phyloP scores from a whole-genome alignment of 2,888 invertebrate species.

The Eurois occulta region DNA sequence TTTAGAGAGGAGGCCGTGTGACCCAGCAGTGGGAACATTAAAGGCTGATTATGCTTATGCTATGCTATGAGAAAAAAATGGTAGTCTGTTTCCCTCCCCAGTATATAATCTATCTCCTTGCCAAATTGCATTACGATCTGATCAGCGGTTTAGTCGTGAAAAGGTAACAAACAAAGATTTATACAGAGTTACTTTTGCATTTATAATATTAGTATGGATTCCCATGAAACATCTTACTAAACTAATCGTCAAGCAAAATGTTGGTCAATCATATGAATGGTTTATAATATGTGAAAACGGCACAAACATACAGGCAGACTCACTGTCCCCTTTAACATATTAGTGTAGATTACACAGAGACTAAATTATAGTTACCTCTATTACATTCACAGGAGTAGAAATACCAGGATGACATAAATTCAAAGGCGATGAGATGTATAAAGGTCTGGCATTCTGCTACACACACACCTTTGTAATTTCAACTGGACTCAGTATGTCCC shows the following conservation, averaged over 20 bases:
- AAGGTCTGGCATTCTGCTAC: conserved; percentile 32
- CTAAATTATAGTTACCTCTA: conserved; percentile 18
- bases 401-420: conserved; percentile 44
- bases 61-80: too few relatives aligned
- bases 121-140: too few relatives aligned
- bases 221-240: neutral
- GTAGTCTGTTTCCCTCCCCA: too few relatives aligned
- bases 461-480: conserved; percentile 51
- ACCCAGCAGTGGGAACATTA: too few relatives aligned
- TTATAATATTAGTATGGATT: neutral
- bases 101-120: too few relatives aligned
- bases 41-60: too few relatives aligned
- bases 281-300: too few relatives aligned
- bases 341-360: conserved; percentile 11
- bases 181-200: too few relatives aligned
- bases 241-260: neutral
- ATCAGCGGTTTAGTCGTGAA: too few relatives aligned
- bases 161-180: too few relatives aligned
- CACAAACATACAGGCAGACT: neutral
- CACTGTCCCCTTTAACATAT: neutral
- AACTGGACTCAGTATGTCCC: conserved; percentile 41
- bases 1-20: too few relatives aligned
- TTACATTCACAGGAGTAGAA: conserved; percentile 16
- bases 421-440: conserved; percentile 8
- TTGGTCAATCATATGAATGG: neutral